Evolutionary conservation across 1,140 invertebrate species (phyloP).

Genomic region (Sitobion miscanthi): DNA sequence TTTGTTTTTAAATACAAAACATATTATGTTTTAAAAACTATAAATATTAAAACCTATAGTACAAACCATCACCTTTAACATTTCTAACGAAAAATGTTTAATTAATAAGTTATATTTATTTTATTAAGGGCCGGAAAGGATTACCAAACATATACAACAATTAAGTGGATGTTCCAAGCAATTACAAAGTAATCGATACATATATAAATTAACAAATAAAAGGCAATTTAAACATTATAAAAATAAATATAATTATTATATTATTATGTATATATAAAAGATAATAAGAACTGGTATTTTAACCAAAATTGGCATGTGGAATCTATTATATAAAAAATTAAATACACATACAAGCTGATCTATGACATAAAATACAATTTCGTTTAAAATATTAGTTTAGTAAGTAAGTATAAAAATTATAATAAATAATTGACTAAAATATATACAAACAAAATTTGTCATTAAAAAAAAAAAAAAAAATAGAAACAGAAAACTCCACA

Average conservation of each 20-base stretch:
- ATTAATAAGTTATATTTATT: not conserved
- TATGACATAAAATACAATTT: not conserved
- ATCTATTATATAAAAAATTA: not conserved
- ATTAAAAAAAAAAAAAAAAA: not conserved
- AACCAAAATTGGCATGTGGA: not conserved
- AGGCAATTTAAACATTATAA: not conserved
- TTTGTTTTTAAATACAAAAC: slow-evolving; percentile 27
- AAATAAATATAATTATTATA: not conserved
- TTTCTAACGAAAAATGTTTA: not conserved
- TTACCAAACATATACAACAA: not conserved
- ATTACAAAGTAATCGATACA: not conserved
- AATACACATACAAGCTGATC: slow-evolving; percentile 5
- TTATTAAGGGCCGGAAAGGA: not conserved
- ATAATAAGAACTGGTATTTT: slow-evolving; percentile 22
- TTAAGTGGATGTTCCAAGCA: not conserved
- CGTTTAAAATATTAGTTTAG: not conserved
- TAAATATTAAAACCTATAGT: slow-evolving; percentile 41
- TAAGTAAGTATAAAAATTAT: slow-evolving; percentile 31
- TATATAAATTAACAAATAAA: slow-evolving; percentile 6
- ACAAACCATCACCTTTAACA: slow-evolving; percentile 47
- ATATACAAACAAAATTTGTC: slow-evolving; percentile 43
- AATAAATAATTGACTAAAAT: slow-evolving; percentile 55
- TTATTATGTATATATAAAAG: not conserved
- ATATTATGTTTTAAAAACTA: slow-evolving; percentile 26
- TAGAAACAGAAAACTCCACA: not conserved